Evolutionary conservation across 1,140 invertebrate species (phyloP).

Genomic region (Atta cephalotes): DNA sequence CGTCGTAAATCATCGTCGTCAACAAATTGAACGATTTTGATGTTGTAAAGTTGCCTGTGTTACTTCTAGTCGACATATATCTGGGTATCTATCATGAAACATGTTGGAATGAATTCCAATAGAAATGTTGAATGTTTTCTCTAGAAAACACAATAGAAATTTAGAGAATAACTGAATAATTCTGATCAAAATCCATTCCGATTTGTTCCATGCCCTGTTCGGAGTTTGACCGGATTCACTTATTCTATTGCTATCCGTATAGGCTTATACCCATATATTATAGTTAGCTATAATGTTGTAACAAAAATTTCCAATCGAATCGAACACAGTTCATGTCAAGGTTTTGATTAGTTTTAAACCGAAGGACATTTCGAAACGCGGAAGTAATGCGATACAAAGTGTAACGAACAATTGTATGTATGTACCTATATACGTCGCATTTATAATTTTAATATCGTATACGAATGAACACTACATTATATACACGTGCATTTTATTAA

Average conservation of each 20-base stretch:
- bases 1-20: constrained; percentile 1
- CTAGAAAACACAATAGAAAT: too few species aligned
- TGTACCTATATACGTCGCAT: background rate
- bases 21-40: constrained; percentile 8
- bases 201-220: background rate
- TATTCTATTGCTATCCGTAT: background rate
- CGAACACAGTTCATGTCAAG: constrained; percentile 13
- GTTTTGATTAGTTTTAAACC: background rate
- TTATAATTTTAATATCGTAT: constrained; percentile 26
- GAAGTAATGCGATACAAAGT: background rate
- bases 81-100: too few species aligned
- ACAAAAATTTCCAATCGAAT: constrained; percentile 21
- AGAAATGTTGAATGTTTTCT: too few species aligned
- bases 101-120: too few species aligned
- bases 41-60: background rate
- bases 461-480: background rate
- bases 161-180: too few species aligned
- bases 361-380: background rate
- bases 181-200: too few species aligned
- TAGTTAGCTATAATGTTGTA: background rate
- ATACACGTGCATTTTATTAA: constrained; percentile 58
- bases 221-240: background rate
- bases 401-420: constrained; percentile 3
- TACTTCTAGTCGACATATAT: background rate
- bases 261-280: background rate